Conservation (phyloP, 2,113 vertebrate genomes). For the Acrocephalus kingi region DNA sequence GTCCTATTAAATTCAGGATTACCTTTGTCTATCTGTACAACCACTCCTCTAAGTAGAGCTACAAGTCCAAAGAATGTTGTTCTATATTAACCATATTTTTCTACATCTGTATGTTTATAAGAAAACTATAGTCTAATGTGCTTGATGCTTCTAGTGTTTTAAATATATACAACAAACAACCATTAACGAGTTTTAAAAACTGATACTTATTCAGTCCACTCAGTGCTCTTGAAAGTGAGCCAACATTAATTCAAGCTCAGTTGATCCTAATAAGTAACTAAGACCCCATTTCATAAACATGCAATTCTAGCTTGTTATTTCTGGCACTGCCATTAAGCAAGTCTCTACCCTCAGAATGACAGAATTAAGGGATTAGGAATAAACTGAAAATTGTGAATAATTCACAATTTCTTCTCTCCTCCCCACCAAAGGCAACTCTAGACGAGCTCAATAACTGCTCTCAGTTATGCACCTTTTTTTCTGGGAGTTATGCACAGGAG, state of each 20-base stretch:
- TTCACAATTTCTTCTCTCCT: constrained; percentile 1
- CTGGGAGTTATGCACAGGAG: not conserved
- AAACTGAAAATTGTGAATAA: constrained; percentile 32
- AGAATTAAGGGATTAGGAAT: constrained; percentile 53
- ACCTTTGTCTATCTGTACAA: not conserved
- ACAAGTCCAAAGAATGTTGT: not conserved
- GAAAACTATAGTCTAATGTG: not conserved
- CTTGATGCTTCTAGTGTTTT: not conserved
- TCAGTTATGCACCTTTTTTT: not conserved
- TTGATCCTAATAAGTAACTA: constrained; percentile 63
- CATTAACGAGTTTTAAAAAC: not conserved
- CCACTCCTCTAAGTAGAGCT: not conserved
- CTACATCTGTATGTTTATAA: not conserved
- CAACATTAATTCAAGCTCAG: constrained; percentile 56
- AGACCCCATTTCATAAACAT: constrained; percentile 62
- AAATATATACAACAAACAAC: constrained; percentile 16
- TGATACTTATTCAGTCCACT: constrained; percentile 15
- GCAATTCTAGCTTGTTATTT: constrained; percentile 63
- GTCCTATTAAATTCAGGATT: not conserved
- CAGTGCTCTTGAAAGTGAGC: constrained; percentile 35
- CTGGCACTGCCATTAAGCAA: constrained; percentile 51
- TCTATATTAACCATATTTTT: not conserved
- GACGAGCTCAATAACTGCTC: not conserved
- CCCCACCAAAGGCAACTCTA: not conserved
- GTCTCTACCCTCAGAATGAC: not conserved